phyloP scores from a whole-genome alignment of 2,797 vertebrate species.

The Ibycter americanus region DNA sequence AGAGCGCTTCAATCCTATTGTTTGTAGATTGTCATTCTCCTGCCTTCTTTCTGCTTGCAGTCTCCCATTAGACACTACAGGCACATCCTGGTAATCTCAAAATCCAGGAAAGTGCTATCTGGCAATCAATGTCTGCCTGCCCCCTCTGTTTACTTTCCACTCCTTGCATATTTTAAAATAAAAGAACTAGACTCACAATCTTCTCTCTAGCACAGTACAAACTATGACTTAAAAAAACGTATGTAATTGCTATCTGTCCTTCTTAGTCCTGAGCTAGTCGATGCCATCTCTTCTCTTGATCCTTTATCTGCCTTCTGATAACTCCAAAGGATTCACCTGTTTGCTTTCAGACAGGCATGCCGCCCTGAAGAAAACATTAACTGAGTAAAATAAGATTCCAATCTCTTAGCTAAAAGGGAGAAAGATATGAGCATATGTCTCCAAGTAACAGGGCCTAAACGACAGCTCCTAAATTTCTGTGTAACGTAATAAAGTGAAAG shows the following conservation, averaged over 20 bases:
- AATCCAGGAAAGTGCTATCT: slow-evolving; percentile 52
- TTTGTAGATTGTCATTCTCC: slow-evolving; percentile 65
- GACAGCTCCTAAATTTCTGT: not conserved
- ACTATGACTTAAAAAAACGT: not conserved
- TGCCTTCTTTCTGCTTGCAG: slow-evolving; percentile 3
- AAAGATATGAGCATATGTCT: not conserved
- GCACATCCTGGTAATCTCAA: slow-evolving; percentile 55
- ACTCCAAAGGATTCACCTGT: not conserved
- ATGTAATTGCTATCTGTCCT: not conserved
- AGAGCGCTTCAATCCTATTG: slow-evolving; percentile 45
- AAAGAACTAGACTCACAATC: not conserved
- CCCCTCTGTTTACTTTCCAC: slow-evolving; percentile 59
- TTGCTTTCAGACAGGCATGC: not conserved
- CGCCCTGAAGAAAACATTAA: not conserved
- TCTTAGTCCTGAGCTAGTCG: not conserved
- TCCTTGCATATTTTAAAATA: slow-evolving; percentile 67
- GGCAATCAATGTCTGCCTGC: slow-evolving; percentile 58
- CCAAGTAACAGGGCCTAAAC: not conserved
- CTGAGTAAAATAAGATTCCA: not conserved
- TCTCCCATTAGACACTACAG: slow-evolving; percentile 30
- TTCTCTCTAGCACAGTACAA: slow-evolving; percentile 28
- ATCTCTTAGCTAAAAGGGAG: not conserved
- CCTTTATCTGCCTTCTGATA: not conserved
- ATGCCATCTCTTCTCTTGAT: not conserved
- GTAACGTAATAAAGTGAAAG: accelerated